Evolutionary conservation across 1,140 invertebrate species (phyloP).

Genomic region (Anoplophora glabripennis): DNA sequence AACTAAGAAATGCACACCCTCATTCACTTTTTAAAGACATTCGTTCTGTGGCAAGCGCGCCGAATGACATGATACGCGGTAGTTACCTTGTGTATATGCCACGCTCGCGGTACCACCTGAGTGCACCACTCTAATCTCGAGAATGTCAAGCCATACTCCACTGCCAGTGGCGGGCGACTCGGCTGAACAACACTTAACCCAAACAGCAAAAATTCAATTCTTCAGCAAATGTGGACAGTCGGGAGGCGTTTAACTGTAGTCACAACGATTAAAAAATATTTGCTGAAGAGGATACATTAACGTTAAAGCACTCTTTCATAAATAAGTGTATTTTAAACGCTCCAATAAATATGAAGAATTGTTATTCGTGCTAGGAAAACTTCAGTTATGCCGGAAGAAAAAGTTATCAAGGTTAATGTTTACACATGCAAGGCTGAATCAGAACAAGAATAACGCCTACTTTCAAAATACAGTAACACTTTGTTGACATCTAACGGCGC

Average conservation of each 20-base stretch:
- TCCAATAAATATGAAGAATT: no score
- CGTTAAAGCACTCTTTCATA: no score
- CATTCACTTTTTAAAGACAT: constrained; percentile 12
- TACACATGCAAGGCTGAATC: background rate
- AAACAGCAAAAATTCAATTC: no score
- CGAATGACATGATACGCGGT: constrained; percentile 14
- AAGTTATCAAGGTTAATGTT: background rate
- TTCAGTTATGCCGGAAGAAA: background rate
- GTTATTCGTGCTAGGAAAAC: background rate
- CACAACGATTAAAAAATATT: no score
- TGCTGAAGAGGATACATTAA: no score
- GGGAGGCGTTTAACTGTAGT: no score
- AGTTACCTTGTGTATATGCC: constrained; percentile 16
- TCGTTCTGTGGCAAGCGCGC: constrained; percentile 4
- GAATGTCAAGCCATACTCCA: constrained; percentile 10
- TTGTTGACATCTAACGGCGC: background rate
- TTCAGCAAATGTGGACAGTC: no score
- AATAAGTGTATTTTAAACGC: no score
- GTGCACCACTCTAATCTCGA: constrained; percentile 15
- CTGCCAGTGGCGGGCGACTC: background rate
- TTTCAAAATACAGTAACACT: constrained; percentile 10
- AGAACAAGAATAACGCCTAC: background rate
- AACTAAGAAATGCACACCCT: constrained; percentile 2
- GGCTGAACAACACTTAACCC: no score
- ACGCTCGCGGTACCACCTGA: constrained; percentile 3